Percentiles rank a stretch among this genome's conserved stretches.
Conservation (phyloP, 1,140 invertebrate genomes). For the Zophobas morio region DNA sequence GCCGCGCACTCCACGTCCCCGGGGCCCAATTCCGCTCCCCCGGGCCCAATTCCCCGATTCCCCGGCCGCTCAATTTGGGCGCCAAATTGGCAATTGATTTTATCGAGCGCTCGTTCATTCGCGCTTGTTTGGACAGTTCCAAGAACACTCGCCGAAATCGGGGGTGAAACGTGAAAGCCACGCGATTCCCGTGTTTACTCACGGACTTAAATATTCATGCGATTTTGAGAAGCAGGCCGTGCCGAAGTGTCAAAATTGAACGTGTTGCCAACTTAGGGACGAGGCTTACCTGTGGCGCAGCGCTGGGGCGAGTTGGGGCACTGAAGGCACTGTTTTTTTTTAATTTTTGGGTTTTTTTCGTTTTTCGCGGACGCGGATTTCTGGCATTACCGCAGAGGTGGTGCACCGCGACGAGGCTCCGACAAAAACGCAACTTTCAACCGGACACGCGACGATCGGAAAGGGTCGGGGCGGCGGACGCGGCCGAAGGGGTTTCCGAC, state of each 20-base stretch:
- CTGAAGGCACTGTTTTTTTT: not conserved
- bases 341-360: too few relatives aligned
- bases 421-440: constrained; percentile 21
- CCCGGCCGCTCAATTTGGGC: constrained; percentile 3
- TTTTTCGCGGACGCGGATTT: too few relatives aligned
- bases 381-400: constrained; percentile 17
- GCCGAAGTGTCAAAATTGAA: not conserved
- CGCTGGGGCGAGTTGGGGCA: not conserved
- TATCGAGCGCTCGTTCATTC: constrained; percentile 25
- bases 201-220: not conserved
- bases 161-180: constrained; percentile 31
- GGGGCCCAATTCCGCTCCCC: too few relatives aligned
- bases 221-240: too few relatives aligned
- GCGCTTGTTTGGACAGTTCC: constrained; percentile 29
- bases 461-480: not conserved
- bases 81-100: constrained; percentile 38
- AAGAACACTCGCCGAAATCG: constrained; percentile 24
- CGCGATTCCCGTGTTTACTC: constrained; percentile 16
- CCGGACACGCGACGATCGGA: constrained; percentile 4
- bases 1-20: too few relatives aligned
- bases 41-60: too few relatives aligned
- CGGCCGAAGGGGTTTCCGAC: constrained; percentile 5
- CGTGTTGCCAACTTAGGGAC: not conserved
- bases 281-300: not conserved
- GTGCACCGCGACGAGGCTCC: constrained; percentile 20